phyloP scores from a whole-genome alignment of 2,113 vertebrate species.

The Serinus canaria region DNA sequence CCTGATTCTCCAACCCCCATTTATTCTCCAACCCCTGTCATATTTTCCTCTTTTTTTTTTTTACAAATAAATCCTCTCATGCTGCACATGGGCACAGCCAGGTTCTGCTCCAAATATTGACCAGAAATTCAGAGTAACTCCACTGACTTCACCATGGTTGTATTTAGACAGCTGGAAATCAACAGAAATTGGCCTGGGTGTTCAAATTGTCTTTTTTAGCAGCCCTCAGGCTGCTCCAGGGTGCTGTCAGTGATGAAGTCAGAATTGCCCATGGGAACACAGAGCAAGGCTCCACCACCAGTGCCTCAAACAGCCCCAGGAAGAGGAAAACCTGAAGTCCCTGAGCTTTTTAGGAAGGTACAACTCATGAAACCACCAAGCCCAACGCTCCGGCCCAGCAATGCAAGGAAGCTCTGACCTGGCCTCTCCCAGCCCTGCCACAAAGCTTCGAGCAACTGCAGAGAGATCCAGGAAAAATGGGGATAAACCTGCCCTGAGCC shows the following conservation, averaged over 20 bases:
- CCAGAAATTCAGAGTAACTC: neutral
- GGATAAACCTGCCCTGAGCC: neutral
- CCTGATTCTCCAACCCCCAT: neutral
- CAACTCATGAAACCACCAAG: neutral
- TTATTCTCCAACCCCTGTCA: conserved; percentile 21
- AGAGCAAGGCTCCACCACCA: accelerated
- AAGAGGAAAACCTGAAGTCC: neutral
- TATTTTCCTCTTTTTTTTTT: conserved; percentile 50
- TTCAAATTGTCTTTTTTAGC: neutral
- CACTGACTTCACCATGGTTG: neutral
- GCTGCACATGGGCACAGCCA: neutral
- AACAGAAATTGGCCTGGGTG: neutral
- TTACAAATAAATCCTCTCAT: conserved; percentile 21
- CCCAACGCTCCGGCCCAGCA: accelerated
- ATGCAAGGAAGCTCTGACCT: neutral
- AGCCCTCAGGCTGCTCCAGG: neutral
- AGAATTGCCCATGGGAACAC: neutral
- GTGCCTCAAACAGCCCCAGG: neutral
- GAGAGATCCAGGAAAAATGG: neutral
- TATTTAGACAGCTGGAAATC: conserved; percentile 14
- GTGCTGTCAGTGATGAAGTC: neutral
- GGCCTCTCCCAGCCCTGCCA: neutral
- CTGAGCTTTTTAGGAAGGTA: neutral
- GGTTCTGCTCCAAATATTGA: neutral
- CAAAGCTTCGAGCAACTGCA: neutral